phyloP scores from a whole-genome alignment of 2,888 invertebrate species.

The Scaptomyza cyrtandrae region DNA sequence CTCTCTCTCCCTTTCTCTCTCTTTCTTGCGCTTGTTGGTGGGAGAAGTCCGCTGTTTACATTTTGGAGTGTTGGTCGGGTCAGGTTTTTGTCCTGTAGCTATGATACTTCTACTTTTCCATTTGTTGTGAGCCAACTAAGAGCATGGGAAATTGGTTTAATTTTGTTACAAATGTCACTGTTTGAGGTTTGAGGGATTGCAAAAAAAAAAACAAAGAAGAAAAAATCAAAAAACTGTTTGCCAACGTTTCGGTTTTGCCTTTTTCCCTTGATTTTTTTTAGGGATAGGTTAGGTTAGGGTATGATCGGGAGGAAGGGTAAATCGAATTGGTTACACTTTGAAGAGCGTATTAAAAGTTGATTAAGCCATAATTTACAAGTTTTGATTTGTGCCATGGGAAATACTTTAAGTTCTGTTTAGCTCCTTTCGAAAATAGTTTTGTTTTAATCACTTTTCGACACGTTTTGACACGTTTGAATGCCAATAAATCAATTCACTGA shows the following conservation, averaged over 20 bases:
- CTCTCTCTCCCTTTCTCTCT: slow-evolving; percentile 9
- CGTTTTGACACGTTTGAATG: slow-evolving; percentile 18
- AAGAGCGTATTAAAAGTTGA: slow-evolving; percentile 25
- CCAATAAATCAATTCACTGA: slow-evolving; percentile 73
- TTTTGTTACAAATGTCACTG: slow-evolving; percentile 56
- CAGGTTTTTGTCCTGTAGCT: slow-evolving; percentile 24
- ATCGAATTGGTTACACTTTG: slow-evolving; percentile 27
- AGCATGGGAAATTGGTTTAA: slow-evolving; percentile 62
- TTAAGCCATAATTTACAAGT: slow-evolving; percentile 5
- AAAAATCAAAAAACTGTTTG: slow-evolving; percentile 29
- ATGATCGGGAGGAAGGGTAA: background rate
- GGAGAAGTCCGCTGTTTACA: slow-evolving; percentile 59
- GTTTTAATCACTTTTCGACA: slow-evolving; percentile 17
- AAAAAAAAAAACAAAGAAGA: too few species aligned
- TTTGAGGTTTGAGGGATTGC: slow-evolving; percentile 37
- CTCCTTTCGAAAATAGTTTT: background rate
- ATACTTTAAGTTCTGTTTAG: background rate
- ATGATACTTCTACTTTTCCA: slow-evolving; percentile 38
- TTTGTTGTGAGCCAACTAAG: slow-evolving; percentile 6
- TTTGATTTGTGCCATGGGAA: background rate
- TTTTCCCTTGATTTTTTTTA: background rate
- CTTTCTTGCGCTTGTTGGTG: slow-evolving; percentile 14
- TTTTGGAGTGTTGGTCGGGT: slow-evolving; percentile 43
- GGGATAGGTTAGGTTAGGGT: background rate
- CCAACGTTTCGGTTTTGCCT: slow-evolving; percentile 33